phyloP scores from a whole-genome alignment of 1,140 invertebrate genomes.

The Yoshiicerus persimilis region DNA sequence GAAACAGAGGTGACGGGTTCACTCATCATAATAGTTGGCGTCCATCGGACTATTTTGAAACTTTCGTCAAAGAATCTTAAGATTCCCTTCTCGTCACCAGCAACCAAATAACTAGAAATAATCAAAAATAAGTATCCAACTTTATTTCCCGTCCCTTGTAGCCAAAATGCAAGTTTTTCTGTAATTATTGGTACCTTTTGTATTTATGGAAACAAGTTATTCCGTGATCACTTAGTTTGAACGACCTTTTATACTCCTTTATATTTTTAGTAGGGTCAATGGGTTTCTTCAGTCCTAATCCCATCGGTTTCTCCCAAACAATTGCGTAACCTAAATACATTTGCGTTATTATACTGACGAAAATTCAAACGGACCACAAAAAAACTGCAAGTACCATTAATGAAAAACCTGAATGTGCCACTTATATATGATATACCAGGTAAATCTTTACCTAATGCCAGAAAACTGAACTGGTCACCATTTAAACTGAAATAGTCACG shows the following conservation, averaged over 20 bases:
- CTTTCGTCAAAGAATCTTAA: conserved; percentile 41
- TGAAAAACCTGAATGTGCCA: no score
- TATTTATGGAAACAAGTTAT: conserved; percentile 33
- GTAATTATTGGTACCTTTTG: conserved; percentile 25
- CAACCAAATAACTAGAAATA: conserved; percentile 31
- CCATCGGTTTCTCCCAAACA: conserved; percentile 34
- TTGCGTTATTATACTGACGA: no score
- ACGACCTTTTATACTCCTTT: conserved; percentile 34
- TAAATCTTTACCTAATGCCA: no score
- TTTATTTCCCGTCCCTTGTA: no score
- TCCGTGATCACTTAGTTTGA: conserved; percentile 32
- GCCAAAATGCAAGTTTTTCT: no score
- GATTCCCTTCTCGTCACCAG: conserved; percentile 41
- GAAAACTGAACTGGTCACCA: no score
- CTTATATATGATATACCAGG: no score
- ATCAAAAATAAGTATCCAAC: not conserved
- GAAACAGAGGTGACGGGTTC: conserved; percentile 24
- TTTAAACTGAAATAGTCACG: no score
- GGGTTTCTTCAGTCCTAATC: conserved; percentile 24
- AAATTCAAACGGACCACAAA: no score
- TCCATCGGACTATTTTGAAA: conserved; percentile 43
- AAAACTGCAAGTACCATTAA: no score
- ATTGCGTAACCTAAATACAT: conserved; percentile 37
- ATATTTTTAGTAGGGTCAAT: conserved; percentile 39
- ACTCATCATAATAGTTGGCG: not conserved